Conservation (phyloP, 2,797 vertebrate species). For the Enteromius unitaeniatus region DNA sequence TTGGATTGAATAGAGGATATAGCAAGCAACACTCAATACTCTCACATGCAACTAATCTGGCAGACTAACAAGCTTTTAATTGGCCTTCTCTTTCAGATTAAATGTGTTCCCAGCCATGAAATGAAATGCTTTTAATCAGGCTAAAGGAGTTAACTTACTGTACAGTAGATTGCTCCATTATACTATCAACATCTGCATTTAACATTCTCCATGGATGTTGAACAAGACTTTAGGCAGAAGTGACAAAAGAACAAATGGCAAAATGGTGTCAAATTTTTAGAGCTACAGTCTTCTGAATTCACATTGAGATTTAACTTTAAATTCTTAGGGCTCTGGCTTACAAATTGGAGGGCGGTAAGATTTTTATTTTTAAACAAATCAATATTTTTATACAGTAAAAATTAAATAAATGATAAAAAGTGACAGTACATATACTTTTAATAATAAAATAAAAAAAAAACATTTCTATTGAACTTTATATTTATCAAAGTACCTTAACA, state of each 20-base stretch:
- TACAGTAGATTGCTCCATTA: constrained; percentile 46
- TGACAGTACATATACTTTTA: background rate
- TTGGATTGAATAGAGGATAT: constrained; percentile 38
- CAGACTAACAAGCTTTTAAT: constrained; percentile 56
- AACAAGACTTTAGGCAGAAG: background rate
- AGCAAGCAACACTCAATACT: constrained; percentile 32
- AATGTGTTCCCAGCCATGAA: constrained; percentile 59
- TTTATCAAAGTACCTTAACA: background rate
- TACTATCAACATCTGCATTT: constrained; percentile 37
- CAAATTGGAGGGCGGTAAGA: background rate
- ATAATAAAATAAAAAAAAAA: background rate
- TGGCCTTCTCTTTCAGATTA: constrained; percentile 51
- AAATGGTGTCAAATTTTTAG: background rate
- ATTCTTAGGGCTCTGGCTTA: background rate
- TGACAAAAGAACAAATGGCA: background rate
- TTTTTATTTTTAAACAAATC: background rate
- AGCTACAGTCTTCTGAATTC: background rate
- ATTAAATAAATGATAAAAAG: background rate
- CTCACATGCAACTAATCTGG: constrained; percentile 34
- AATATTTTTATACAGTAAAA: background rate
- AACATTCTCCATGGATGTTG: constrained; percentile 22
- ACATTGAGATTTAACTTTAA: background rate
- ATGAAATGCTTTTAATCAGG: constrained; percentile 58
- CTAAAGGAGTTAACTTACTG: constrained; percentile 43
- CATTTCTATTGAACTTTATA: background rate